phyloP scores from a whole-genome alignment of 30 jellyfish, hydroid and myxozoan species.

The Hydractinia symbiolongicarpus region DNA sequence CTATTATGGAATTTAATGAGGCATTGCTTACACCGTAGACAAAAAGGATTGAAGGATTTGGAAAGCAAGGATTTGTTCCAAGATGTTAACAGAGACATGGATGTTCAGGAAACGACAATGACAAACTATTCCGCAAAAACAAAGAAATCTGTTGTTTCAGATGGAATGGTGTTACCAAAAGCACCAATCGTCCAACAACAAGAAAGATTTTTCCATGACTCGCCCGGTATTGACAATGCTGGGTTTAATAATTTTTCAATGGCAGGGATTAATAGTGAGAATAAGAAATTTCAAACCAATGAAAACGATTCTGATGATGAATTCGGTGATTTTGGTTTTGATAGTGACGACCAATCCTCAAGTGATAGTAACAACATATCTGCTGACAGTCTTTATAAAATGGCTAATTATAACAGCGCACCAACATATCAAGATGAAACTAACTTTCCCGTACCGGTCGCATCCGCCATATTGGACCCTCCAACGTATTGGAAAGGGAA shows the following conservation, averaged over 20 bases:
- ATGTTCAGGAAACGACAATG: background rate
- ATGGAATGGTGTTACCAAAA: no score
- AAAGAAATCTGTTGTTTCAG: background rate
- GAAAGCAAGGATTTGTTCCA: background rate
- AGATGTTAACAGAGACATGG: background rate
- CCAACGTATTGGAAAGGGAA: slow-evolving; percentile 59
- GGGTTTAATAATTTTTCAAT: no score
- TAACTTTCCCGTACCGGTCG: background rate
- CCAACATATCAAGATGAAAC: background rate
- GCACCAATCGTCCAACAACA: no score
- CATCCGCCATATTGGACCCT: slow-evolving; percentile 59
- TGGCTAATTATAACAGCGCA: background rate
- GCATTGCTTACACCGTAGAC: slow-evolving; percentile 35
- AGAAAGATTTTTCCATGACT: no score
- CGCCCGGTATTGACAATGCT: no score
- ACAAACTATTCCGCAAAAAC: background rate
- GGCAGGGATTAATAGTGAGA: no score
- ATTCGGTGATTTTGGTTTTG: slow-evolving; percentile 80
- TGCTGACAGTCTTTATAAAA: background rate
- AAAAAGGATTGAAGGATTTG: slow-evolving; percentile 11
- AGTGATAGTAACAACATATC: background rate
- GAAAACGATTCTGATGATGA: slow-evolving; percentile 40
- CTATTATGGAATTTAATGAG: slow-evolving; percentile 52
- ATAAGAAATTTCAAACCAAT: no score
- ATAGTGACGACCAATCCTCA: slow-evolving; percentile 8